Evolutionary conservation across 2,888 invertebrate genomes (phyloP).

Genomic region (Allacma fusca): DNA sequence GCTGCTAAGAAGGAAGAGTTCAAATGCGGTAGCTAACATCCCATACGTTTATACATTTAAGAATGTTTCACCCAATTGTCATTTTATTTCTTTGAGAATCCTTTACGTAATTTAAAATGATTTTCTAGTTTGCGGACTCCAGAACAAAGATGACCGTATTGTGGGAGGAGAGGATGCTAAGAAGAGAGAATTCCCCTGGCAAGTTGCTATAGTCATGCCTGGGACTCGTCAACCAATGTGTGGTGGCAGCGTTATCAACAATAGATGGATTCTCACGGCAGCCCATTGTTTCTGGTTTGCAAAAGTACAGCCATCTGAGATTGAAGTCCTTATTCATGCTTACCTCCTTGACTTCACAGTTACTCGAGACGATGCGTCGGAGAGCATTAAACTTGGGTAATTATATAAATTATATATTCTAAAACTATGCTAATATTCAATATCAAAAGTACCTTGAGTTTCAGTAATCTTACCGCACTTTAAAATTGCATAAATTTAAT

Average conservation of each 20-base stretch:
- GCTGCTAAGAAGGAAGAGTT: background rate
- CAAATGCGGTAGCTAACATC: constrained; percentile 2
- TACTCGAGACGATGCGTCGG: background rate
- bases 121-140: constrained; percentile 49
- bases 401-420: background rate
- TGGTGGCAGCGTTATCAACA: constrained; percentile 20
- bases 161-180: constrained; percentile 13
- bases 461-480: too few relatives aligned
- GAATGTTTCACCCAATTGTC: background rate
- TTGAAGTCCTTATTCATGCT: constrained; percentile 51
- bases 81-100: background rate
- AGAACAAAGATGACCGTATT: constrained; percentile 31
- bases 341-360: constrained; percentile 50
- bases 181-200: constrained; percentile 26
- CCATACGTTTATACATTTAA: too few relatives aligned
- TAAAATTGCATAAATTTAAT: background rate
- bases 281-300: constrained; percentile 52
- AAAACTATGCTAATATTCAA: too few relatives aligned
- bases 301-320: constrained; percentile 44
- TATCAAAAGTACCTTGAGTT: too few relatives aligned
- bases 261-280: constrained; percentile 40
- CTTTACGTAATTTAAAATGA: too few relatives aligned
- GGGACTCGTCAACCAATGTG: constrained; percentile 23
- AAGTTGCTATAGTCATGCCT: constrained; percentile 3
- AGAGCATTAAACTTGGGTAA: constrained; percentile 7